These are phyloP conservation scores for Oncopodura yosiiana DNA, from an alignment of 1,140 invertebrate genomes.

Conservation along the genomic window DNA sequence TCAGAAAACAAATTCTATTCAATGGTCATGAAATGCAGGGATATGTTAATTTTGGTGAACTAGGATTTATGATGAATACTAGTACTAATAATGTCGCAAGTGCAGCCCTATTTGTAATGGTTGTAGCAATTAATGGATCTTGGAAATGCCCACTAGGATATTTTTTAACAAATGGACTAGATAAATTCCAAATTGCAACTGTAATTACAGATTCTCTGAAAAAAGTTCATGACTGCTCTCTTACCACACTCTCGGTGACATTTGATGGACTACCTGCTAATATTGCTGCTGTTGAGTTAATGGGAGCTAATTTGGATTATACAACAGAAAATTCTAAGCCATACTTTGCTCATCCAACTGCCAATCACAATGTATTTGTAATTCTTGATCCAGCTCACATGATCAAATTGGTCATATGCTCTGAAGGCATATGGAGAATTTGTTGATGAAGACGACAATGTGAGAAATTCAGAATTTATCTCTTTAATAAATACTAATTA, in stretches of 20 bases:
- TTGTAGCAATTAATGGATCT: slow-evolving; percentile 3
- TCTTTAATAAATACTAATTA: no score
- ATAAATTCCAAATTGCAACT: not conserved
- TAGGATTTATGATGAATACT: not conserved
- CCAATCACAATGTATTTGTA: slow-evolving; percentile 7
- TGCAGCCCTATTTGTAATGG: slow-evolving; percentile 5
- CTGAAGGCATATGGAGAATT: slow-evolving; percentile 10
- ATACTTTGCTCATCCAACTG: slow-evolving; percentile 13
- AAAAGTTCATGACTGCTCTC: not conserved
- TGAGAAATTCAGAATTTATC: no score
- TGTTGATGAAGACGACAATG: slow-evolving; percentile 7
- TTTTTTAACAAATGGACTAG: not conserved
- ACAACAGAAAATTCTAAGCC: not conserved
- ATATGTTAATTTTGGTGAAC: slow-evolving; percentile 4
- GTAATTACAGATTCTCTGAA: not conserved
- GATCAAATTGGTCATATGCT: slow-evolving; percentile 28
- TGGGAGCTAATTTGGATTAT: slow-evolving; percentile 10
- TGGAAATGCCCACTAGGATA: slow-evolving; percentile 1
- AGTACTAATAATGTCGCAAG: not conserved
- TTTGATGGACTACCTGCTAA: slow-evolving; percentile 23
- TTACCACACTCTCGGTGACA: not conserved
- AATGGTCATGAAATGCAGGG: not conserved
- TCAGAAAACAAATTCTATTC: not conserved
- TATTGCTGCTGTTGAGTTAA: slow-evolving; percentile 1
- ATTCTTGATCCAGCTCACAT: slow-evolving; percentile 27